Evolutionary conservation across 2,113 vertebrate species (phyloP).

Genomic region (Trichomycterus rosablanca): DNA sequence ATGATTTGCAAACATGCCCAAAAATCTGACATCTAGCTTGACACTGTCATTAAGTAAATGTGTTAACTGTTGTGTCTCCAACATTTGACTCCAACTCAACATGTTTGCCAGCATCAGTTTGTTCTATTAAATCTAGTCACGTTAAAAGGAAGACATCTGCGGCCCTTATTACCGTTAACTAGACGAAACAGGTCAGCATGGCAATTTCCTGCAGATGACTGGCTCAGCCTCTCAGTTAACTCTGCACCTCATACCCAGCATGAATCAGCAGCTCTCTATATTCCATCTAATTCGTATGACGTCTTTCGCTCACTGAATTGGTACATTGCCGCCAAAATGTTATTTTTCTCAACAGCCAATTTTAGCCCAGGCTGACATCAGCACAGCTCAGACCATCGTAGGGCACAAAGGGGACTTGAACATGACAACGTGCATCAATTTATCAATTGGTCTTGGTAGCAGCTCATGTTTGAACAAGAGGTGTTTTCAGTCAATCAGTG

Average conservation of each 20-base stretch:
- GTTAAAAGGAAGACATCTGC: conserved; percentile 29
- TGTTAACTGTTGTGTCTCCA: too few relatives aligned
- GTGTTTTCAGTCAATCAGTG: too few relatives aligned
- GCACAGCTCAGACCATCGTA: too few relatives aligned
- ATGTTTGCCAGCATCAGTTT: conserved; percentile 27
- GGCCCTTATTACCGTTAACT: conserved; percentile 30
- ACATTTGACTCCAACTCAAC: conserved; percentile 25
- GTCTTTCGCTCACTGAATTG: conserved; percentile 9
- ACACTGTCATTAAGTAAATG: too few relatives aligned
- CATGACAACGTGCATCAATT: too few relatives aligned
- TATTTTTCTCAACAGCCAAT: conserved; percentile 17
- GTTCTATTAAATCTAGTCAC: conserved; percentile 30
- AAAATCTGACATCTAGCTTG: too few relatives aligned
- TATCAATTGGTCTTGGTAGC: too few relatives aligned
- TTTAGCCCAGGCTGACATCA: conserved; percentile 35
- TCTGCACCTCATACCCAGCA: conserved; percentile 6
- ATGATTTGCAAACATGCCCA: too few relatives aligned
- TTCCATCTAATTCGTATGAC: conserved; percentile 25
- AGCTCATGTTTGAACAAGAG: too few relatives aligned
- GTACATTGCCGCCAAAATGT: conserved; percentile 6
- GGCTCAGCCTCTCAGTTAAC: conserved; percentile 14
- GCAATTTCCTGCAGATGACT: conserved; percentile 31
- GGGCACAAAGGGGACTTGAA: too few relatives aligned
- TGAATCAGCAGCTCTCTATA: conserved; percentile 26
- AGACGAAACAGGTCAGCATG: conserved; percentile 6